Conservation (phyloP, 1,140 invertebrate species). For the Matsumurasca onukii region DNA sequence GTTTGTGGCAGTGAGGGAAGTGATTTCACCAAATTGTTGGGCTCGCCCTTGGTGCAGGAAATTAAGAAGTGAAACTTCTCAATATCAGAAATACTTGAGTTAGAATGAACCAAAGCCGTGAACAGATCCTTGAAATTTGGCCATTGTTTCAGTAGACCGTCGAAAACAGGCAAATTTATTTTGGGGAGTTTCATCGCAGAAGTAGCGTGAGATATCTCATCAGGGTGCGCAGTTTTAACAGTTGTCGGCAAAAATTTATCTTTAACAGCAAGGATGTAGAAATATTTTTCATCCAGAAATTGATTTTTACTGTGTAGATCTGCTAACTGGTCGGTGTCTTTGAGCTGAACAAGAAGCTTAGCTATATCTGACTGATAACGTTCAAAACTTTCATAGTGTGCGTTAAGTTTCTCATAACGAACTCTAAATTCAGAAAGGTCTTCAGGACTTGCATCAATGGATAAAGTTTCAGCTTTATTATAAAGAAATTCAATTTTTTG, state of each 20-base stretch:
- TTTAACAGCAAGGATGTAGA: too few species aligned
- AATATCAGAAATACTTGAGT: neutral
- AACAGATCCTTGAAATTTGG: too few species aligned
- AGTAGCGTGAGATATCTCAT: neutral
- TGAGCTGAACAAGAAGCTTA: too few species aligned
- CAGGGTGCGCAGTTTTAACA: neutral
- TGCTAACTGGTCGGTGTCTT: too few species aligned
- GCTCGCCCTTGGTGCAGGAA: neutral
- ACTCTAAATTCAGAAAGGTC: too few species aligned
- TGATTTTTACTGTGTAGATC: too few species aligned
- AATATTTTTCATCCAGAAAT: too few species aligned
- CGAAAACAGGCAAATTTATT: too few species aligned
- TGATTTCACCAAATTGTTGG: neutral
- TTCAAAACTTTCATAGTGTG: too few species aligned
- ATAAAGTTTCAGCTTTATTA: neutral
- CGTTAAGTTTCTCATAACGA: too few species aligned
- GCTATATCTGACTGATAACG: constrained; percentile 1
- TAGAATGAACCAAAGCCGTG: too few species aligned
- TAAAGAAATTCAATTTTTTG: neutral
- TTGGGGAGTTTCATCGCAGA: neutral
- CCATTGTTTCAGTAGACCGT: too few species aligned
- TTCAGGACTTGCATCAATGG: neutral
- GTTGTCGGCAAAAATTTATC: neutral
- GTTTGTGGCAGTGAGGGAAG: neutral
- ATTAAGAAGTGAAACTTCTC: constrained; percentile 2